phyloP scores from a whole-genome alignment of 1,140 invertebrate genomes.

The Neocloeon triangulifer region DNA sequence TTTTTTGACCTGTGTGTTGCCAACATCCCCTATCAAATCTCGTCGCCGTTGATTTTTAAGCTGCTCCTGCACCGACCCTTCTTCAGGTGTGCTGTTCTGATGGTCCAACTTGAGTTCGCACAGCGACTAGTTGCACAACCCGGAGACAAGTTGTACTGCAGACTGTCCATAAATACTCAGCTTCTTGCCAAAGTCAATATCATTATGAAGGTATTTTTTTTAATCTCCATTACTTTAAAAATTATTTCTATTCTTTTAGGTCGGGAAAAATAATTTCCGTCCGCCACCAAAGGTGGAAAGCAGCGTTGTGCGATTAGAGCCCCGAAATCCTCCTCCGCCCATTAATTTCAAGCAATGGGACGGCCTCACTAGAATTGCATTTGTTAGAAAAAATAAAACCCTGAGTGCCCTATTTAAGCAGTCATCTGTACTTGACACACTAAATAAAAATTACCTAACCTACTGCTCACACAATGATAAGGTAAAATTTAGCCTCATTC shows the following conservation, averaged over 20 bases:
- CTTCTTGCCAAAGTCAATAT: conserved; percentile 85
- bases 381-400: conserved; percentile 90
- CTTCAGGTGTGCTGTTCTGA: conserved; percentile 85
- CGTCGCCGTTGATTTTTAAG: conserved; percentile 95
- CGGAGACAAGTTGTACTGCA: conserved; percentile 92
- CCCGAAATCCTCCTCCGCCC: conserved; percentile 83
- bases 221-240: conserved; percentile 1
- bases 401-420: conserved; percentile 67
- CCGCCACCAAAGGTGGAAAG: conserved; percentile 98
- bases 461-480: conserved; percentile 72
- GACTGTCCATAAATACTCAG: conserved; percentile 92
- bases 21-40: conserved; percentile 99
- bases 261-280: conserved; percentile 94
- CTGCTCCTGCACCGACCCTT: conserved; percentile 62
- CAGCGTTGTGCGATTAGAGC: conserved; percentile 93
- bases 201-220: conserved; percentile 69
- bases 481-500: conserved; percentile 24
- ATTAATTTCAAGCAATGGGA: conserved; percentile 98
- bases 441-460: conserved; percentile 83
- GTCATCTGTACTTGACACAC: conserved; percentile 49
- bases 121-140: conserved; percentile 89
- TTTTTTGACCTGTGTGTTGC: conserved; percentile 98
- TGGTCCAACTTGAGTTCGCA: conserved; percentile 99
- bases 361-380: conserved; percentile 82
- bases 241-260: conserved; percentile 23